Base-by-base conservation (phyloP, 1,140 invertebrate genomes). In the Rhagoletis zephyria region DNA sequence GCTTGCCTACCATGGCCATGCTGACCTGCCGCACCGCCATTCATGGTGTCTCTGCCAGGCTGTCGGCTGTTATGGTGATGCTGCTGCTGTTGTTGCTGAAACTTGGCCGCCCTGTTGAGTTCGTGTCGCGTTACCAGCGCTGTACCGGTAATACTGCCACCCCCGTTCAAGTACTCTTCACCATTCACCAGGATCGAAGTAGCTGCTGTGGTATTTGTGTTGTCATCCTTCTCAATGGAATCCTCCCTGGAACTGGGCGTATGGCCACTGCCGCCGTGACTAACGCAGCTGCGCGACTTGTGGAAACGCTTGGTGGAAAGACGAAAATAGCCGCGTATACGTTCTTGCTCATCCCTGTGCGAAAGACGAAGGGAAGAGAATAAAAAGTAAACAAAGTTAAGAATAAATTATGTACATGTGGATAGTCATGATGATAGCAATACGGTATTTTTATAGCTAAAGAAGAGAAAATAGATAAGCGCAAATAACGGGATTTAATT, bases 251-350 rank as follows among this genome's bases (percentile, higher is more conserved):
- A 89, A 51, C 88, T 89, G 74, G 87, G 88, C 0, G 87, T 67
- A 40, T 87, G 10, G 9, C 30, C 87, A 64, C 51, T 88, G 7
- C 87, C 88, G 14, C 85, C 90, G 74, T 90, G 89, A 45, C 88
- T 88, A 5, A 81, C 90, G 65, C 90, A 89, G 45, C 90, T 90
- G 85, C 90, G 90, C 0, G 91, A 90, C 77, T 91, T 92, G 6
- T 87, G 42, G 65, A 91, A 90, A 51, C 90, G 88, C 65, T 91
- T 92, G 4, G 91, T 88, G 0, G 92, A 93, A 59, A 95, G 94
- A 2, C 95, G 94, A 88, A 95, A 95, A 89, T 95, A 95, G 60
- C 95, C 95, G n/a, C 94, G 93, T 0, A 96, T 91, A 59, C 95
- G 93, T 90, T 95, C 95, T 89, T 95, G 95, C 30, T 95, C 94